A percentile compares a stretch with the other conserved stretches of the same genome.
These are phyloP conservation scores for Yponomeuta sedellus DNA, from an alignment of 2,888 invertebrate genomes.

Conservation along the genomic window DNA sequence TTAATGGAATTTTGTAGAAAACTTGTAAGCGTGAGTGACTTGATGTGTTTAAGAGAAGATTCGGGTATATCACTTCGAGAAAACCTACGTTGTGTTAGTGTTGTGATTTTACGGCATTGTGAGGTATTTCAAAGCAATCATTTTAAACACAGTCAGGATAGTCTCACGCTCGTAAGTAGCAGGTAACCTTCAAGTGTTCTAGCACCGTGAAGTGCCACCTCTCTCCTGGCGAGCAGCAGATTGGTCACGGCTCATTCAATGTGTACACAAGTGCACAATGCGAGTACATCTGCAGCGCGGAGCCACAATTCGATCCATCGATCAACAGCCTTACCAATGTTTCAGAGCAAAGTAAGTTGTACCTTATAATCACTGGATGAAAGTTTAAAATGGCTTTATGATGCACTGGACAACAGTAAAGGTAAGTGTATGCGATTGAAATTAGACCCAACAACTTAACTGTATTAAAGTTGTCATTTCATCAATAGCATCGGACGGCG, in stretches of 20 bases:
- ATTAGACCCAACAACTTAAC: neutral
- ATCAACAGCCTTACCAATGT: neutral
- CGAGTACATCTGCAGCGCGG: neutral
- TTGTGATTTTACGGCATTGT: no score
- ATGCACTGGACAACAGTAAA: neutral
- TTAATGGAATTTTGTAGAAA: no score
- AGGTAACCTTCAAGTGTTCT: neutral
- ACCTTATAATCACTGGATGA: neutral
- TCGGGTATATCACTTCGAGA: no score
- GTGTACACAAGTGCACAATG: neutral
- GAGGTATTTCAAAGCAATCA: no score
- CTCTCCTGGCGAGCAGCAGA: neutral
- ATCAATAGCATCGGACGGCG: neutral
- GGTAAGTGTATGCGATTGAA: neutral
- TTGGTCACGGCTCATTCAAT: neutral
- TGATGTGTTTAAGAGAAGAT: no score
- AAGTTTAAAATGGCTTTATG: neutral
- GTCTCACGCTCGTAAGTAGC: neutral
- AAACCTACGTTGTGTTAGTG: no score
- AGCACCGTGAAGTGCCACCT: neutral
- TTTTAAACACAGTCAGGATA: no score
- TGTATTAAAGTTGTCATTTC: conserved; percentile 6
- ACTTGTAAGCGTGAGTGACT: no score
- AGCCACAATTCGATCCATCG: no score
- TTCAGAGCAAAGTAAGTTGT: neutral